Base-by-base conservation (phyloP, 2,797 vertebrate species). In the Kryptopterus vitreolus region DNA sequence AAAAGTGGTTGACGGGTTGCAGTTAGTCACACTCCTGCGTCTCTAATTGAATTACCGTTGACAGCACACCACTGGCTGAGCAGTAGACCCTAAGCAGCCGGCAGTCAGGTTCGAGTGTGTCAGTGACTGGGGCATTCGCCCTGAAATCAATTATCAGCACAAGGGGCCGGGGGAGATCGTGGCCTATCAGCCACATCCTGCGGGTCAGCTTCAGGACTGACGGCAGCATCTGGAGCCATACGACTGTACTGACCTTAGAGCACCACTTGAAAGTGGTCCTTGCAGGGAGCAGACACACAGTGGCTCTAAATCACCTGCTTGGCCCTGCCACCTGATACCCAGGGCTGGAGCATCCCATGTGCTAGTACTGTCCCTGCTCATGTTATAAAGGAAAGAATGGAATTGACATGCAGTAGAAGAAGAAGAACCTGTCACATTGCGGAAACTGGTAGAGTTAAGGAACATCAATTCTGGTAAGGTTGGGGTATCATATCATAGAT, bases 11-110 rank as follows among this genome's bases (percentile, higher is more conserved):
- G 92, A 89, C 86, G 65, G 86, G 82, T 90, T 78, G 84, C 87
- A 89, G 88, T 96, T 95, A 94, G 95, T 96, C 95, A 97, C 95
- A 96, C 94, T 92, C 87, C 87, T 86, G 92, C 91, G 90, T 92
- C 94, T 93, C 95, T 96, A 96, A 97, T 96, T 97, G 93, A 97
- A 97, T 96, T 97, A 94, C 94, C 94, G 93, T 94, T 95, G 94
- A 95, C 94, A 96, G 93, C 90, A 85, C 95, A 89, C 93, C 91
- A 89, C 91, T 90, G 91, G 94, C 93, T 91, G 85, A 88, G 93
- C 94, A 84, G 91, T 90, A 88, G 91, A 93, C 81, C 80, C 72
- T 53, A 77, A 79, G 77, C 93, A 89, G 88, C 86, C 89, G 87
- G 92, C 88, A 90, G 88, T 88, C 88, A 87, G 90, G 86, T 87